Conservation (phyloP, 2,113 vertebrate genomes). For the Antechinus flavipes region DNA sequence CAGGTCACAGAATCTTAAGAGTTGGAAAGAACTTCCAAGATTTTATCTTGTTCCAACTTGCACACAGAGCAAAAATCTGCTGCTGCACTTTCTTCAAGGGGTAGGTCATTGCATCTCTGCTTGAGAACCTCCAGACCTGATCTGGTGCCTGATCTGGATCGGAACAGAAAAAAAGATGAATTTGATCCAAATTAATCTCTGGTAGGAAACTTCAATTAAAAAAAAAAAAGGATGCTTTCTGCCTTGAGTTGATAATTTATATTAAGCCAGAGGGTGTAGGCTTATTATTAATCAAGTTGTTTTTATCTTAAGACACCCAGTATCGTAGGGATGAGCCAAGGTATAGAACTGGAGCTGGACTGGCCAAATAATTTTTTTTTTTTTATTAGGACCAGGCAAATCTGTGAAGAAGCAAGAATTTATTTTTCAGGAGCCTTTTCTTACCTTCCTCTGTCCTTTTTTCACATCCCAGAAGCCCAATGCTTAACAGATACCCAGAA, state of each 20-base stretch:
- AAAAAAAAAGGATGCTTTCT: not conserved
- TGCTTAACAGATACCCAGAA: not conserved
- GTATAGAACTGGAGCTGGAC: not conserved
- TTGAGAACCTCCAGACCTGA: not conserved
- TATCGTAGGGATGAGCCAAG: not conserved
- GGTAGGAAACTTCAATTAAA: not conserved
- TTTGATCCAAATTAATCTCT: not conserved
- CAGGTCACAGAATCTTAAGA: no score
- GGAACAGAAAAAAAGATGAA: constrained; percentile 13
- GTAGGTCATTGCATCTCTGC: not conserved
- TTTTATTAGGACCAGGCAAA: constrained; percentile 15
- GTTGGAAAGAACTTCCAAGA: not conserved
- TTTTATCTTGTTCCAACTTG: not conserved
- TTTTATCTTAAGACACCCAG: not conserved
- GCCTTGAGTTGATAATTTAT: not conserved
- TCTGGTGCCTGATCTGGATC: not conserved
- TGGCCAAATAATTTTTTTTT: not conserved
- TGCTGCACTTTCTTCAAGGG: not conserved
- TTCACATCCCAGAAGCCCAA: not conserved
- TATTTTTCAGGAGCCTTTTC: not conserved
- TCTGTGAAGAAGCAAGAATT: not conserved
- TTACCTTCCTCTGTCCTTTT: not conserved
- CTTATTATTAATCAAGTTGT: not conserved
- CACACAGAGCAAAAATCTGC: not conserved
- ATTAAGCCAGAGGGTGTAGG: not conserved